Evolutionary conservation across 2,888 invertebrate species (phyloP).

Genomic region (Parnassius smintheus): DNA sequence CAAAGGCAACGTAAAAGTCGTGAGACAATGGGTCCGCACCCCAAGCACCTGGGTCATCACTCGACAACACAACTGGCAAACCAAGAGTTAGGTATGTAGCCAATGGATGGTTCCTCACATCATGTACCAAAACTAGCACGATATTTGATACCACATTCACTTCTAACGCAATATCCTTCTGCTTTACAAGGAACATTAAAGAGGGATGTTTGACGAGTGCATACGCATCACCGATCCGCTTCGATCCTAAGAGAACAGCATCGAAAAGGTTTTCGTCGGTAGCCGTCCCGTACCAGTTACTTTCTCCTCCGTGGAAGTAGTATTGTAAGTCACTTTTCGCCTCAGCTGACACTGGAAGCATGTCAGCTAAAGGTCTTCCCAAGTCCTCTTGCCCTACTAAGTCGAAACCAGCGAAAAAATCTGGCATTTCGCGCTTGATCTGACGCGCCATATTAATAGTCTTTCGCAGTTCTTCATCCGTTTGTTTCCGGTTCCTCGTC

Average conservation of each 20-base stretch:
- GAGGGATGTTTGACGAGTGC: constrained; percentile 87
- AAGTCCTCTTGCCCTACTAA: constrained; percentile 90
- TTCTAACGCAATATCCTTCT: constrained; percentile 85
- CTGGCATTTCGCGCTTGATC: constrained; percentile 79
- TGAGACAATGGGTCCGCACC: constrained; percentile 87
- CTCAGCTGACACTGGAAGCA: constrained; percentile 75
- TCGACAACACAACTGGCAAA: constrained; percentile 87
- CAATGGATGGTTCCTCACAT: constrained; percentile 89
- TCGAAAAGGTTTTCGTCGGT: constrained; percentile 89
- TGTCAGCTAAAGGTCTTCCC: constrained; percentile 83
- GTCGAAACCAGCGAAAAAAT: constrained; percentile 89
- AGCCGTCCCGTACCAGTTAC: constrained; percentile 84
- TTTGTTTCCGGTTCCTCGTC: constrained; percentile 47
- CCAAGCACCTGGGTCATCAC: constrained; percentile 91
- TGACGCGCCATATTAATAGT: constrained; percentile 56
- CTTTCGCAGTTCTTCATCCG: constrained; percentile 57
- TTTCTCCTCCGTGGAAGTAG: constrained; percentile 91
- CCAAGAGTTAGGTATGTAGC: constrained; percentile 83
- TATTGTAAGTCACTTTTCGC: constrained; percentile 80
- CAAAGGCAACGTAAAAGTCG: constrained; percentile 89
- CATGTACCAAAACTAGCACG: constrained; percentile 84
- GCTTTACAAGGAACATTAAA: constrained; percentile 78
- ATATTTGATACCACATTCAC: constrained; percentile 91
- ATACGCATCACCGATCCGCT: constrained; percentile 90
- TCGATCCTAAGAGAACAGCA: constrained; percentile 86